Evolutionary conservation across 2,797 vertebrate genomes (phyloP).

Genomic region (Rhincodon typus): DNA sequence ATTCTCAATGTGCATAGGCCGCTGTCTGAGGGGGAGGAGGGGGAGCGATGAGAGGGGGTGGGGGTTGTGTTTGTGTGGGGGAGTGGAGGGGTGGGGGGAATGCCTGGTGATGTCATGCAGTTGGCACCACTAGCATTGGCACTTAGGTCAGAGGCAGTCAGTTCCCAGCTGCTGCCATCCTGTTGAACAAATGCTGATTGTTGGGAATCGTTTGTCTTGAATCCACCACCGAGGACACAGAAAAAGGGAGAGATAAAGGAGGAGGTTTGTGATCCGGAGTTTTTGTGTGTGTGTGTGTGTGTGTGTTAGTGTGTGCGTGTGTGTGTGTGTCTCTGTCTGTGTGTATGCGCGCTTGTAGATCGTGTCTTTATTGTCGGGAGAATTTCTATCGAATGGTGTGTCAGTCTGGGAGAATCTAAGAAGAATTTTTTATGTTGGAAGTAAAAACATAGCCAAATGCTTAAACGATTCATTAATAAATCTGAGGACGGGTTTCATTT

Average conservation of each 20-base stretch:
- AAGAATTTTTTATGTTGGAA: background rate
- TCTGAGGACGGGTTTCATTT: conserved; percentile 1
- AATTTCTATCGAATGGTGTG: background rate
- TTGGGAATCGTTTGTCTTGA: conserved; percentile 4
- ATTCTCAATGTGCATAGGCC: background rate
- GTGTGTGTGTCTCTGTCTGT: too few species aligned
- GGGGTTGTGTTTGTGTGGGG: conserved; percentile 41
- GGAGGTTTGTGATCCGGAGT: conserved; percentile 17
- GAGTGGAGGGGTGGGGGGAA: conserved; percentile 42
- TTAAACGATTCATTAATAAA: background rate
- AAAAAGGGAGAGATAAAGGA: background rate
- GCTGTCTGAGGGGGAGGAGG: conserved; percentile 35
- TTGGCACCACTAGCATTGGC: conserved; percentile 25
- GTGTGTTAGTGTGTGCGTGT: too few species aligned
- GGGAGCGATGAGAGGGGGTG: conserved; percentile 41
- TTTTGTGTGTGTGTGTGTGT: too few species aligned
- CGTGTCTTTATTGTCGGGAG: background rate
- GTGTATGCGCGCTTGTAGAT: too few species aligned
- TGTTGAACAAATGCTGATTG: conserved; percentile 27
- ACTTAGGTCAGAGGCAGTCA: conserved; percentile 29
- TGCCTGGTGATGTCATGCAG: conserved; percentile 40
- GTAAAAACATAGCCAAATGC: background rate
- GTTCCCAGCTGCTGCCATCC: conserved; percentile 29
- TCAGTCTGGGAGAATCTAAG: background rate
- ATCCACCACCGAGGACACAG: conserved; percentile 29